phyloP scores from a whole-genome alignment of 1,140 invertebrate species.

The Apis dorsata region DNA sequence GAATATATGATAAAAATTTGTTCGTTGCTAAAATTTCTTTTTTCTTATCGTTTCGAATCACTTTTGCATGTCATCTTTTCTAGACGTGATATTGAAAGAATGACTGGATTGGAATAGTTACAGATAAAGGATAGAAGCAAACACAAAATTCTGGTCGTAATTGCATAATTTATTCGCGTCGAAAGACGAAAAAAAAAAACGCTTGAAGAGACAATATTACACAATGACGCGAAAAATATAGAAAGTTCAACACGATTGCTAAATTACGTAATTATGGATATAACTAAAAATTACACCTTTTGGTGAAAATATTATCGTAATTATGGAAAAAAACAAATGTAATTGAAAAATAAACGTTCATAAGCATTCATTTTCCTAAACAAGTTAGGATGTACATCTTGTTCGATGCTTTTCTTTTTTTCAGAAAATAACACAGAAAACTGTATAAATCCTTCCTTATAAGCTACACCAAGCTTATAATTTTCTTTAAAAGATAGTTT shows the following conservation, averaged over 20 bases:
- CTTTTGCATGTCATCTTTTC: too few species aligned
- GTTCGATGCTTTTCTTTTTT: too few species aligned
- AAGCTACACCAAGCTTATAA: neutral
- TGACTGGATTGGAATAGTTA: neutral
- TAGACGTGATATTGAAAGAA: neutral
- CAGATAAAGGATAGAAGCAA: neutral
- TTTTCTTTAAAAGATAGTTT: slow-evolving; percentile 1
- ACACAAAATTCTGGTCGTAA: neutral
- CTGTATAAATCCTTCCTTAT: neutral
- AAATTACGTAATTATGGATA: neutral
- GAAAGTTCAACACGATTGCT: too few species aligned
- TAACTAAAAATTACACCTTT: neutral
- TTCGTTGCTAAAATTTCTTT: neutral
- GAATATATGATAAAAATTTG: neutral
- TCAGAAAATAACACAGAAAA: too few species aligned
- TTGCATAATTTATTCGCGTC: neutral
- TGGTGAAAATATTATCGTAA: neutral
- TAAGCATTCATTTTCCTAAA: neutral
- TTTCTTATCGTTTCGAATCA: neutral
- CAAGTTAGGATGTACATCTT: neutral
- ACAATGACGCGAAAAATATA: neutral
- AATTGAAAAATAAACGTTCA: neutral
- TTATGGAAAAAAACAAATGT: neutral
- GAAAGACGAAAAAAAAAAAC: neutral
- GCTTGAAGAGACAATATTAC: neutral